These are phyloP conservation scores for Vanessa tameamea DNA, from an alignment of 1,140 invertebrate genomes.

Conservation along the genomic window DNA sequence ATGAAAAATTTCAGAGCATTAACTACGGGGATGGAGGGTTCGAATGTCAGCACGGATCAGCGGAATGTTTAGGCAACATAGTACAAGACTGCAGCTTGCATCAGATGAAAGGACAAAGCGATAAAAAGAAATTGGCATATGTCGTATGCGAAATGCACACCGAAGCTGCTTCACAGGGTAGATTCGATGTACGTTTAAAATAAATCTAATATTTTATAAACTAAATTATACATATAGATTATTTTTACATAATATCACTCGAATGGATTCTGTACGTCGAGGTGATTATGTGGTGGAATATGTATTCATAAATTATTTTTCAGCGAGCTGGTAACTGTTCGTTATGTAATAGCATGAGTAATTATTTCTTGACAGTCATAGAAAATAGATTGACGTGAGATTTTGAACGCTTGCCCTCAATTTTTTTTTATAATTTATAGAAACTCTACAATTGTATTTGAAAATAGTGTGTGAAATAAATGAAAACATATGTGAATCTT, in stretches of 20 bases:
- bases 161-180: slow-evolving; percentile 47
- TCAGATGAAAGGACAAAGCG: slow-evolving; percentile 44
- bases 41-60: slow-evolving; percentile 64
- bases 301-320: too few species aligned
- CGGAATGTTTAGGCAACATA: slow-evolving; percentile 67
- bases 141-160: slow-evolving; percentile 66
- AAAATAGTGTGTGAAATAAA: too few species aligned
- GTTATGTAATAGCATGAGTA: too few species aligned
- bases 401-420: too few species aligned
- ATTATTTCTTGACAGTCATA: neutral
- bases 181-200: slow-evolving; percentile 49
- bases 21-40: slow-evolving; percentile 60
- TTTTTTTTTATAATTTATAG: too few species aligned
- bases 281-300: too few species aligned
- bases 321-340: too few species aligned
- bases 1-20: slow-evolving; percentile 59
- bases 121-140: slow-evolving; percentile 53
- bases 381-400: too few species aligned
- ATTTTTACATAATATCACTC: neutral
- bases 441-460: too few species aligned
- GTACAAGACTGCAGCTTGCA: slow-evolving; percentile 66
- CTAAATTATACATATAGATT: neutral
- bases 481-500: too few species aligned
- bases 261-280: too few species aligned
- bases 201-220: neutral